Conservation (phyloP, 2,113 vertebrate species). For the Campylomormyrus tamandua region DNA sequence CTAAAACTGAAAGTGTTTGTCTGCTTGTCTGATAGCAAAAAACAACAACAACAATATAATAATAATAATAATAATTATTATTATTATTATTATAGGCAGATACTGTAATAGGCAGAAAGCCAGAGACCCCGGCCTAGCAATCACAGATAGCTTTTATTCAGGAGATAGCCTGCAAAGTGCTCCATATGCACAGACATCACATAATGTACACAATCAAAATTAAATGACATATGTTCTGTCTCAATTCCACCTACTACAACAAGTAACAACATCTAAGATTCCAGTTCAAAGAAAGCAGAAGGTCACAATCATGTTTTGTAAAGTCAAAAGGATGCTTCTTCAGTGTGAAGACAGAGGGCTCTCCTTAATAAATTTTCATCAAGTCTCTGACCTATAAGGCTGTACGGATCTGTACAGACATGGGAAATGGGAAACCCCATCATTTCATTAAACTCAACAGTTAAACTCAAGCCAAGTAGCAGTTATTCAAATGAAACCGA, state of each 20-base stretch:
- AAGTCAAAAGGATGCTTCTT: neutral
- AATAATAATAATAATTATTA: neutral
- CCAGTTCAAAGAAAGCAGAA: neutral
- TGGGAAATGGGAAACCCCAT: neutral
- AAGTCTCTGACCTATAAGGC: neutral
- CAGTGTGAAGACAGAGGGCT: neutral
- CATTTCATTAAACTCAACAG: neutral
- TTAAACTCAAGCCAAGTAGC: neutral
- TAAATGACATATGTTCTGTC: neutral
- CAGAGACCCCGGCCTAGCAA: neutral
- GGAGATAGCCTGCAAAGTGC: neutral
- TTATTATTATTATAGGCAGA: too few relatives aligned
- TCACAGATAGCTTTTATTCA: neutral
- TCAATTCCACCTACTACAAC: neutral
- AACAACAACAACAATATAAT: neutral
- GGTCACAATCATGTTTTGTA: neutral
- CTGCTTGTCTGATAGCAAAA: neutral
- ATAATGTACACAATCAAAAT: neutral
- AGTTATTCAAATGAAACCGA: neutral
- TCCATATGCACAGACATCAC: neutral
- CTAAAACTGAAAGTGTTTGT: neutral
- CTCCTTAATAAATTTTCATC: neutral
- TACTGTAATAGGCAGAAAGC: neutral
- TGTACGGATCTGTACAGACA: neutral
- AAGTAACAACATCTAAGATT: neutral